Evolutionary conservation across 2,888 invertebrate genomes (phyloP), one percentile per base, ranked within the genome.

Genomic region (Sepiola atlantica): DNA sequence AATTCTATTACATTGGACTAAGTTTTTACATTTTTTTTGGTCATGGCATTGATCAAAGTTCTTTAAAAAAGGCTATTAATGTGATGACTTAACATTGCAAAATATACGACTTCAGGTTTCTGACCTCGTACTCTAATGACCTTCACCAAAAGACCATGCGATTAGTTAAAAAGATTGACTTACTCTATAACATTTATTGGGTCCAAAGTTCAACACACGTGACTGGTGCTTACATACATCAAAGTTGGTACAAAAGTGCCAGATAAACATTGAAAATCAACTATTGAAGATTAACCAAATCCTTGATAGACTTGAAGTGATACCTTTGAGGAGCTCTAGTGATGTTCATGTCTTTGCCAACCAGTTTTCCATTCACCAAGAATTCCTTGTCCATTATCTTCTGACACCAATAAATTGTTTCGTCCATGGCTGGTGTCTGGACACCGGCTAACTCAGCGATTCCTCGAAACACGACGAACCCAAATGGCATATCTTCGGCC

Each of bases 281-380:
- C 18, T 94, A 94, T 77, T 55, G 90, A 28, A 94, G 35, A 61
- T 95, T 94, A 91, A 95, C 95, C 12, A 96, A 93, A 93, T 96
- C 96, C 0, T 96, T 95, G 18, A 96, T 90, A 32, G 95, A 96
- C 90, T 95, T 95, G 94, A 96, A 96, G 0, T 96, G 96, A 94
- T 95, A 96, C 0, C 95, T 95, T 94, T 96, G 96, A 10, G 96
- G 96, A 10, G 96, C 96, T 77, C 96, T 95, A 16, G 96, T 95
- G 16, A 93, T 93, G 16, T 94, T 55, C 54, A 96, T 92, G 93
- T 96, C 96, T 94, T 95, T 96, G 24, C 96, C 96, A 32, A 93
- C 95, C 77, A 96, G 94, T 57, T 95, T 94, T 18, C 95, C 94
- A 1, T 95, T 95, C 3, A 96, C 95, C 10, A 96, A 93, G 93